Conservation (phyloP, 2,113 vertebrate genomes). For the Megaceryle torquata region DNA sequence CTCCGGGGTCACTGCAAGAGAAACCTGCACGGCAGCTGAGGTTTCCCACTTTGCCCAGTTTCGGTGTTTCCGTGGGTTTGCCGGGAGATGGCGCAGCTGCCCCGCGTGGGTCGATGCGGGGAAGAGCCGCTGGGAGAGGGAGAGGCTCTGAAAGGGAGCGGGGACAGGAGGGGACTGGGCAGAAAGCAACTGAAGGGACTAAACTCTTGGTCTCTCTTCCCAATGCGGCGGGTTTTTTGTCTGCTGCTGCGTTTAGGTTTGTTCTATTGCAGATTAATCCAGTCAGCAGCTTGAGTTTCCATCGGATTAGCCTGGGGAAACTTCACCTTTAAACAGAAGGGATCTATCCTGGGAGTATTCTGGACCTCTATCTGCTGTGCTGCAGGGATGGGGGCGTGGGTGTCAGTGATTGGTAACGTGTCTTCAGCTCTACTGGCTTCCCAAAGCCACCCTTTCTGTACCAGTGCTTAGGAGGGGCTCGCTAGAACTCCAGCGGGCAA, state of each 20-base stretch:
- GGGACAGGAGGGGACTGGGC: no score
- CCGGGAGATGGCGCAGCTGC: background rate
- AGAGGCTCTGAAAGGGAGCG: background rate
- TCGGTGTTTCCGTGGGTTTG: rapidly evolving
- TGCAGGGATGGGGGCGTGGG: background rate
- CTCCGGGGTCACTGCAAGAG: rapidly evolving
- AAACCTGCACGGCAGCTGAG: background rate
- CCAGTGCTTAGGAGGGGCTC: background rate
- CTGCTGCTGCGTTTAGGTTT: background rate
- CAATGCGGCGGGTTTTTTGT: background rate
- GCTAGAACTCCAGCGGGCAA: rapidly evolving
- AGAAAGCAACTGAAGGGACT: background rate
- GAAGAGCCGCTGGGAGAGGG: background rate
- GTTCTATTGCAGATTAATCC: background rate
- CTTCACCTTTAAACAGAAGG: background rate
- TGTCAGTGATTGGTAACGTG: background rate
- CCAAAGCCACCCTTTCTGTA: background rate
- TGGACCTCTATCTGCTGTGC: background rate
- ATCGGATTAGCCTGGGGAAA: background rate
- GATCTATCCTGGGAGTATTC: rapidly evolving
- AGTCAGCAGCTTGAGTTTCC: background rate
- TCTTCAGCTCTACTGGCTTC: background rate
- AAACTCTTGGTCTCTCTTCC: background rate
- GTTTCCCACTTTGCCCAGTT: background rate
- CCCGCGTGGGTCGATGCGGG: background rate